Base-by-base conservation (phyloP, 2,797 vertebrate species). In the Decapterus maruadsi region DNA sequence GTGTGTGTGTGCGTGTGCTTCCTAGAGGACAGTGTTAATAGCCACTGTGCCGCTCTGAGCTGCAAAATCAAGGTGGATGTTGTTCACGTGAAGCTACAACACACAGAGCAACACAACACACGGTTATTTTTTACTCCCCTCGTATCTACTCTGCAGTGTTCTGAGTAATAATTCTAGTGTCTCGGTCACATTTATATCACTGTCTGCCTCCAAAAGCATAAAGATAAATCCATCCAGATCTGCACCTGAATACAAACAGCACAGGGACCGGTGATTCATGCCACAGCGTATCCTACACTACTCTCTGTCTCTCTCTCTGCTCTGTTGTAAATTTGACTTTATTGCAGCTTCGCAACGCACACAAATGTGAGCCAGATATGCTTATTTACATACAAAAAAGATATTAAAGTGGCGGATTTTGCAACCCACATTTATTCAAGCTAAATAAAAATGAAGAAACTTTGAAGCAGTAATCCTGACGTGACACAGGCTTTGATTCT, bases 21-120 rank as follows among this genome's bases (percentile, higher is more conserved):
- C 62, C 68, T 68, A 22, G 63, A 89, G 67, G 78, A 77, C 45
- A 12, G 16, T 26, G 59, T 69, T 80, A 80, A 81, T 17, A 68
- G 59, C 62, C 16, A 46, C 59, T 38, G 51, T 46, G 31, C 50
- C 3, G 3, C 63, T 66, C 55, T 57, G 68, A 79, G 69, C 65
- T 58, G 26, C 65, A 78, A 66, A 55, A 61, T 54, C 40, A 50
- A 65, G 29, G 46, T 66, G 60, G 26, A 26, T 26, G 34, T 29
- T 42, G 53, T 62, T 75, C 46, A 54, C n/a, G 29, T 19, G 19
- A 62, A 73, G 50, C 31, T 13, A 42, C 8, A 68, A 45, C 53
- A 59, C 12, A 58, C 7, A n/a, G 51, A 5, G 50, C 60, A 75
- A 53, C 72, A 61, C 34, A 64, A 51, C 58, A 50, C 56, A 53